These are phyloP conservation scores for Psilanteris sp. DNA, from an alignment of 1,140 invertebrate genomes.

Conservation along the genomic window DNA sequence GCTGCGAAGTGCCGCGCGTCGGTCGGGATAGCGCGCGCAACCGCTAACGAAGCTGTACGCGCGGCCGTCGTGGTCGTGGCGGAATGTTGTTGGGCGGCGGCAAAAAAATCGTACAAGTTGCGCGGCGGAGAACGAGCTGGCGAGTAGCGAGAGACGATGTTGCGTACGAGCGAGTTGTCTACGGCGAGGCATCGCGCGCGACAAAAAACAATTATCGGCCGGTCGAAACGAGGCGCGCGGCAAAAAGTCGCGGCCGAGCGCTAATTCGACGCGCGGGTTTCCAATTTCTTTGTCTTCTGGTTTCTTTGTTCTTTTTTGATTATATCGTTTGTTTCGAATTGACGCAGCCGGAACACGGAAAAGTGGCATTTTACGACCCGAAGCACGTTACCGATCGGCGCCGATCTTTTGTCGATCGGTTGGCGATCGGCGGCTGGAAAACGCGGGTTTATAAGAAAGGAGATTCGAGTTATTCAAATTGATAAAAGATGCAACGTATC, in stretches of 20 bases:
- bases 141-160: conserved; percentile 53
- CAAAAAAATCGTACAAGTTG: conserved; percentile 63
- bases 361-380: too few species aligned
- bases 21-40: conserved; percentile 27
- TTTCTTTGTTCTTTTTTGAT: too few species aligned
- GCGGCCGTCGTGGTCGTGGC: conserved; percentile 32
- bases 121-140: conserved; percentile 45
- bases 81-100: conserved; percentile 57
- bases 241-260: not conserved
- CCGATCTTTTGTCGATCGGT: too few species aligned
- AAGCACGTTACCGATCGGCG: too few species aligned
- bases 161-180: conserved; percentile 49
- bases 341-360: too few species aligned
- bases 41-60: conserved; percentile 62
- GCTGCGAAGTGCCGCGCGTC: conserved; percentile 30
- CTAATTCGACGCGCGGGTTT: conserved; percentile 6
- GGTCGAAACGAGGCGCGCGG: not conserved
- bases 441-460: too few species aligned
- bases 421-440: too few species aligned
- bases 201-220: conserved; percentile 34
- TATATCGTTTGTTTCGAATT: too few species aligned
- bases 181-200: conserved; percentile 21
- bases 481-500: too few species aligned
- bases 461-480: too few species aligned
- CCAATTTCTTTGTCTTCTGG: too few species aligned